A percentile compares a stretch with the other conserved stretches of the same genome.
phyloP scores from a whole-genome alignment of 2,888 invertebrate genomes.

The Biston betularia region DNA sequence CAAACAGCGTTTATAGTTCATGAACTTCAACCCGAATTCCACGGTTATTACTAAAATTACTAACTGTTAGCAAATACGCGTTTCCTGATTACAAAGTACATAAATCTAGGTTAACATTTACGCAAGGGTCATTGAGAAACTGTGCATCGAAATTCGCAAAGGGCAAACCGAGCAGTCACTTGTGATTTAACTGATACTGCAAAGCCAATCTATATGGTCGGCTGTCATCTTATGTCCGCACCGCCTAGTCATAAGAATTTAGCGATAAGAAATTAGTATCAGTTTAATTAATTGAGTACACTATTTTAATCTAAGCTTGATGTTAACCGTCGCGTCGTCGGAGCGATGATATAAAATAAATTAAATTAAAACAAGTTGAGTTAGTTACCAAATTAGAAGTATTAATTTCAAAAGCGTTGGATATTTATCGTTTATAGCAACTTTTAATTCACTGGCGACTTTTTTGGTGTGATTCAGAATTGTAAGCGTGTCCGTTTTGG shows the following conservation, averaged over 20 bases:
- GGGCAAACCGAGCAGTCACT: conserved; percentile 23
- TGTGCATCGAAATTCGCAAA: conserved; percentile 26
- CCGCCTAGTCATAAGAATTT: conserved; percentile 55
- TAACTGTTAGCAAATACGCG: conserved; percentile 40
- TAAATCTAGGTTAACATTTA: conserved; percentile 40
- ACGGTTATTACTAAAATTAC: conserved; percentile 43
- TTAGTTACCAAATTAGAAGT: conserved; percentile 53
- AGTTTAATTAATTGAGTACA: conserved; percentile 48
- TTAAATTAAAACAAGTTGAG: conserved; percentile 38
- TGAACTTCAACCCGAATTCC: conserved; percentile 50
- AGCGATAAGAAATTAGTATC: conserved; percentile 51
- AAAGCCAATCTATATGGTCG: conserved; percentile 42
- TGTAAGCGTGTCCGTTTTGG: conserved; percentile 36
- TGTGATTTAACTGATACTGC: conserved; percentile 14
- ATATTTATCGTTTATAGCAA: conserved; percentile 58
- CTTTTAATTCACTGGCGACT: conserved; percentile 19
- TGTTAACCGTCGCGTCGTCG: conserved; percentile 54
- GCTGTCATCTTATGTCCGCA: conserved; percentile 50
- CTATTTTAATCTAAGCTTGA: conserved; percentile 46
- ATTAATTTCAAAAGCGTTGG: conserved; percentile 51
- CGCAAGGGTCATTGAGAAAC: conserved; percentile 37
- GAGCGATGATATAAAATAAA: conserved; percentile 42
- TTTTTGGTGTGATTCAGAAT: conserved; percentile 29
- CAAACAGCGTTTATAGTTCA: conserved; percentile 20
- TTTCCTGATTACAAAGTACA: conserved; percentile 46